phyloP scores from a whole-genome alignment of 2,888 invertebrate genomes.

The Sinohyriopsis cumingii region DNA sequence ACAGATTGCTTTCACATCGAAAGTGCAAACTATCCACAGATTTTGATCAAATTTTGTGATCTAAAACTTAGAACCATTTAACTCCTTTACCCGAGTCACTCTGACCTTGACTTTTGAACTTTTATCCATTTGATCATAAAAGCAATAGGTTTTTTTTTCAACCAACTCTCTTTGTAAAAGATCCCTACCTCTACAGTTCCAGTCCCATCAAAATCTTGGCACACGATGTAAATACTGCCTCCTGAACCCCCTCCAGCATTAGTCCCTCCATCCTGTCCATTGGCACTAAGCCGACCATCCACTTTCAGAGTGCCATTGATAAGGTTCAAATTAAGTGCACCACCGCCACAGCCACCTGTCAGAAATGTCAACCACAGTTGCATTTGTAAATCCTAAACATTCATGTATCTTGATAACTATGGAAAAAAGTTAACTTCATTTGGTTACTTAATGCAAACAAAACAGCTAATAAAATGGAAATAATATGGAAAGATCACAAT shows the following conservation, averaged over 20 bases:
- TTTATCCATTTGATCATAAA: background rate
- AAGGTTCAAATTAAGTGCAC: constrained; percentile 44
- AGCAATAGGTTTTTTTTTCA: background rate
- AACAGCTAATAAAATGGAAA: too few species aligned
- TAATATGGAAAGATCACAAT: too few species aligned
- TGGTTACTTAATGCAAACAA: too few species aligned
- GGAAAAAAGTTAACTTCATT: too few species aligned
- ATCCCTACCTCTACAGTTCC: constrained; percentile 45
- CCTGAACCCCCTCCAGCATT: constrained; percentile 52
- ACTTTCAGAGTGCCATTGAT: constrained; percentile 41
- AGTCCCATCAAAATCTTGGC: constrained; percentile 48
- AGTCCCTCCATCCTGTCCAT: constrained; percentile 34
- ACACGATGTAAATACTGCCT: constrained; percentile 48
- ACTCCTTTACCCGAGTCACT: too few species aligned
- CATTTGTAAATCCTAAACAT: too few species aligned
- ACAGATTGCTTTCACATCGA: too few species aligned
- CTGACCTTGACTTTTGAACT: too few species aligned
- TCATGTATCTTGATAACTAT: too few species aligned
- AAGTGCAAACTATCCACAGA: too few species aligned
- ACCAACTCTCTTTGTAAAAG: background rate
- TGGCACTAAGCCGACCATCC: constrained; percentile 49
- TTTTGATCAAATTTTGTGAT: too few species aligned
- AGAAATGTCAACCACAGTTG: background rate
- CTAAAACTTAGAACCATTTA: too few species aligned
- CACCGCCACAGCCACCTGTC: constrained; percentile 58